A percentile compares a stretch with the other conserved stretches of the same genome.
Conservation (phyloP, 2,797 vertebrate species). For the Halcyon smyrnensis region DNA sequence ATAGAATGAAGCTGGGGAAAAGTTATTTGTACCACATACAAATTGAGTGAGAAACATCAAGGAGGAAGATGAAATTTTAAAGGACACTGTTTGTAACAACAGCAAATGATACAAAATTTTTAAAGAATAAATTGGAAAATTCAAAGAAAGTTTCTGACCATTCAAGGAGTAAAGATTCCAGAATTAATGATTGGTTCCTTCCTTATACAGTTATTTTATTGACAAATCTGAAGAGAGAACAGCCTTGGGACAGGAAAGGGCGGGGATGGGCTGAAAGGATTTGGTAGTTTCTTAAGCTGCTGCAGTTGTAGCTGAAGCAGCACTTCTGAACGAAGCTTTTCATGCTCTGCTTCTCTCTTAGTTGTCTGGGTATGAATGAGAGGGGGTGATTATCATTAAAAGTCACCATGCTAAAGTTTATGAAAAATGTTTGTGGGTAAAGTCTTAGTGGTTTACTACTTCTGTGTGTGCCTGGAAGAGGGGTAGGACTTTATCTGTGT, state of each 20-base stretch:
- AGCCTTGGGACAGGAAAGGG: accelerated
- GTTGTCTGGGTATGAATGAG: background rate
- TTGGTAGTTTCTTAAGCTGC: background rate
- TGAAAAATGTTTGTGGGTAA: background rate
- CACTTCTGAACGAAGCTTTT: background rate
- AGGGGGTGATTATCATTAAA: background rate
- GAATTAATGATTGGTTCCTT: background rate
- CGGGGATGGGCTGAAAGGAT: background rate
- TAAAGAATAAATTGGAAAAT: background rate
- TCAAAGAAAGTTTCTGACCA: background rate
- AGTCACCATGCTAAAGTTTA: background rate
- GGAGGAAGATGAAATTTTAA: background rate
- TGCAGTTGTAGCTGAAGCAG: background rate
- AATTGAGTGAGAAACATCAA: background rate
- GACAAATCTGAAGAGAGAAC: background rate
- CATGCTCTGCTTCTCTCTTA: background rate
- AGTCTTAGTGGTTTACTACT: background rate
- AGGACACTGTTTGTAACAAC: background rate
- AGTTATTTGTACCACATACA: background rate
- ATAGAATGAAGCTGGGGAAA: background rate
- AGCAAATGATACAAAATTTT: background rate
- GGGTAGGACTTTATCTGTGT: background rate
- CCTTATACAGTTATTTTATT: background rate
- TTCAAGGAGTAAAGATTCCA: background rate
- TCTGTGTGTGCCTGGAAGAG: background rate